Conservation (phyloP, 2,797 vertebrate genomes). For the Mus caroli region DNA sequence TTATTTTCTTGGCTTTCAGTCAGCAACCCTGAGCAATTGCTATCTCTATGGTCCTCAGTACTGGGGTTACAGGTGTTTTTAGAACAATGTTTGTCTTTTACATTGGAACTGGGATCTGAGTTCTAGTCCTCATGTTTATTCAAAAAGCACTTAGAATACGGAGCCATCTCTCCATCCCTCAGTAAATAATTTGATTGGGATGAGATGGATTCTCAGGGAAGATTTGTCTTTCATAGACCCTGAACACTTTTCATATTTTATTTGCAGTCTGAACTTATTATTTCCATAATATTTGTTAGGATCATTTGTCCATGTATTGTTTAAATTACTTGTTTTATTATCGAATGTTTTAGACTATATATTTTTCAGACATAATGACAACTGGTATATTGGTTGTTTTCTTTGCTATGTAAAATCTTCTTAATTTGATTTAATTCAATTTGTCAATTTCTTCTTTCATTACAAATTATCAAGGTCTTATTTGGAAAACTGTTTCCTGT, state of each 20-base stretch:
- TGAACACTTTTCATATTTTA: neutral
- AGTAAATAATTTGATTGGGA: neutral
- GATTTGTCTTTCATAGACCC: neutral
- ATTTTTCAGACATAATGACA: neutral
- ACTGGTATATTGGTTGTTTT: neutral
- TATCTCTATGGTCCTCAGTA: neutral
- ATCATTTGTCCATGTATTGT: neutral
- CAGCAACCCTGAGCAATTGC: neutral
- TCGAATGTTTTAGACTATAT: neutral
- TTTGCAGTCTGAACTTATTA: neutral
- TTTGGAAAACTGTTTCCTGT: neutral
- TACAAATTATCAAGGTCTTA: neutral
- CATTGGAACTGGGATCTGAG: neutral
- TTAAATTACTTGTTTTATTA: neutral
- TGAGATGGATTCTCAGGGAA: neutral
- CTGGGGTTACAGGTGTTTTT: neutral
- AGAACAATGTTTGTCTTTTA: neutral
- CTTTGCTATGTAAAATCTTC: neutral
- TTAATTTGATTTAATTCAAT: neutral
- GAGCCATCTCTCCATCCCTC: neutral
- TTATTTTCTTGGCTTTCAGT: neutral
- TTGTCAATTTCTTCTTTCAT: neutral
- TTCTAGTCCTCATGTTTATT: neutral
- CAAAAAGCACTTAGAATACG: neutral
- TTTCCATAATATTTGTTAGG: neutral